Conservation (phyloP, 2,113 vertebrate species). For the Gorsachius goisagi region DNA sequence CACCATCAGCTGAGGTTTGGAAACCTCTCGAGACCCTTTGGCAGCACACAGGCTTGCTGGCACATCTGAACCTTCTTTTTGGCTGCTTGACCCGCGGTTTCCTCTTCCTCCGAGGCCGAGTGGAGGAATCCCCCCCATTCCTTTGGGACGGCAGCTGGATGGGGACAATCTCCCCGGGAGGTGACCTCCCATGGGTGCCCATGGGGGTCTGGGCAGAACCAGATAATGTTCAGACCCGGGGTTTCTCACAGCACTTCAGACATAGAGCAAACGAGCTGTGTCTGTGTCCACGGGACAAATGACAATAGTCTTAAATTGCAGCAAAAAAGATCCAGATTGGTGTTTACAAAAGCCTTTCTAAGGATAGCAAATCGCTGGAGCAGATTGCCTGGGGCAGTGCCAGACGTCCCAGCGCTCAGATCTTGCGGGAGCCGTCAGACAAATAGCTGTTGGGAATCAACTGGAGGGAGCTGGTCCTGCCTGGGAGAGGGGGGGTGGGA, state of each 20-base stretch:
- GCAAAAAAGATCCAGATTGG: conserved; percentile 43
- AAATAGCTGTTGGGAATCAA: not conserved
- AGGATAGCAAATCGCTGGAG: conserved; percentile 32
- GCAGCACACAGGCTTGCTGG: not conserved
- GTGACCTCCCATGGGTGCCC: not conserved
- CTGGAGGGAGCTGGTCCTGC: not conserved
- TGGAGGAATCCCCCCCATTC: not conserved
- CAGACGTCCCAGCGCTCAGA: not conserved
- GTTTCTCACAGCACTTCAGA: conserved; percentile 13
- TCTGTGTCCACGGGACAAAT: not conserved
- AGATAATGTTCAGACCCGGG: not conserved
- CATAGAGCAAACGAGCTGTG: not conserved
- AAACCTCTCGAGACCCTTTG: not conserved
- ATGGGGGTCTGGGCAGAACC: not conserved
- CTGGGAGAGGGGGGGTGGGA: not conserved
- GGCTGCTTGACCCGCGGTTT: fast-evolving
- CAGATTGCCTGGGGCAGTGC: conserved; percentile 48
- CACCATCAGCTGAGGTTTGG: not conserved
- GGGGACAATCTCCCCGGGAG: not conserved
- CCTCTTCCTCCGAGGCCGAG: not conserved
- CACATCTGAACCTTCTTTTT: not conserved
- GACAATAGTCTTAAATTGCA: conserved; percentile 48
- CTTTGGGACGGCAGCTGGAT: not conserved
- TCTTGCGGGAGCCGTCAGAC: not conserved
- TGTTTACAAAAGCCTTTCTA: conserved; percentile 59